Percentiles rank a stretch among this genome's conserved stretches.
These are phyloP conservation scores for Lathamus discolor DNA, from an alignment of 2,113 vertebrate genomes.

Conservation along the genomic window DNA sequence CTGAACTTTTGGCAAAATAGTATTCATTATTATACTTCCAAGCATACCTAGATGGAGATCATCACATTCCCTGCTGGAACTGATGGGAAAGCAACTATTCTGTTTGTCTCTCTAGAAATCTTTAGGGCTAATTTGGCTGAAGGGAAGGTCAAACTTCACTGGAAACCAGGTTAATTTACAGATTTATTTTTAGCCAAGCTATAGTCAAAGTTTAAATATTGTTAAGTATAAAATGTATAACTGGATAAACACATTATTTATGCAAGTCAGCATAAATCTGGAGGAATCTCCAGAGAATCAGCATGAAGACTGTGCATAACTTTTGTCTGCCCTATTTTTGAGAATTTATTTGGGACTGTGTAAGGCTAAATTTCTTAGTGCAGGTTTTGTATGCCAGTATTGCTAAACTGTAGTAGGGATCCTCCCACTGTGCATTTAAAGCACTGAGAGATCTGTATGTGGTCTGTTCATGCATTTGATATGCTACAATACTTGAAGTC, in stretches of 20 bases:
- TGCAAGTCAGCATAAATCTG: background rate
- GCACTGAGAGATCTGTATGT: background rate
- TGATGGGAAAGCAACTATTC: background rate
- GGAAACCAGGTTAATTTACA: background rate
- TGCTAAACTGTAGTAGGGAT: background rate
- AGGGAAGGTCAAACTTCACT: background rate
- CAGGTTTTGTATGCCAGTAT: background rate
- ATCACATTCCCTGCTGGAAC: background rate
- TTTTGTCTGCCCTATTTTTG: background rate
- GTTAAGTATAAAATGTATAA: background rate
- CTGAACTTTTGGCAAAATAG: background rate
- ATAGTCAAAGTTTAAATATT: background rate
- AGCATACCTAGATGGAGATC: background rate
- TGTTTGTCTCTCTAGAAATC: background rate
- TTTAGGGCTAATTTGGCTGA: background rate
- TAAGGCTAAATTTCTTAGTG: background rate
- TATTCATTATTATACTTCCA: background rate
- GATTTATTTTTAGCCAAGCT: background rate
- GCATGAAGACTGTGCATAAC: background rate
- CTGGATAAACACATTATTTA: background rate
- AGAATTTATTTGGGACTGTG: background rate
- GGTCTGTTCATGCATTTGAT: background rate
- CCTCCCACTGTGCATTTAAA: background rate
- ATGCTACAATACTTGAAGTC: background rate
- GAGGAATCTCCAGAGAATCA: background rate